These are phyloP conservation scores for Thryonomys swinderianus DNA, from an alignment of 2,113 vertebrate genomes.

Conservation along the genomic window DNA sequence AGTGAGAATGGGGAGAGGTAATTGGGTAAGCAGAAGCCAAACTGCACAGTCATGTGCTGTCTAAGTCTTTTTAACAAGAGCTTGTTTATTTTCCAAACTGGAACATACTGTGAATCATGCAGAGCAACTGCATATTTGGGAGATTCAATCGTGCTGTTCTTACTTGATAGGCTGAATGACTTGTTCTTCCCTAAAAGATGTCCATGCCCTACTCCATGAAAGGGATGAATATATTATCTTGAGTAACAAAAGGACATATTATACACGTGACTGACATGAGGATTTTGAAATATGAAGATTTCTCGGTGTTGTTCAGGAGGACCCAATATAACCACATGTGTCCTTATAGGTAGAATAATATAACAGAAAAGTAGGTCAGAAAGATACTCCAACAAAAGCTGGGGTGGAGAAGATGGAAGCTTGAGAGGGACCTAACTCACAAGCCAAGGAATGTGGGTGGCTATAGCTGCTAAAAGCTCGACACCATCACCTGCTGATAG, in stretches of 20 bases:
- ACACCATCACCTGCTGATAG: neutral
- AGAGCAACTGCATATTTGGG: neutral
- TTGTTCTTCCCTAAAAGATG: neutral
- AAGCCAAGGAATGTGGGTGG: neutral
- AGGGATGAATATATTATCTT: neutral
- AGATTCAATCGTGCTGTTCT: neutral
- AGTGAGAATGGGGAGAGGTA: neutral
- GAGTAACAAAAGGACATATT: neutral
- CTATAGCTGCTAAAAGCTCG: neutral
- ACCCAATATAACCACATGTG: neutral
- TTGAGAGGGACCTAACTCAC: neutral
- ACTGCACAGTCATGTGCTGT: neutral
- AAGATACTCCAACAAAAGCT: neutral
- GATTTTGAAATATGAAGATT: neutral
- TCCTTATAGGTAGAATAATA: neutral
- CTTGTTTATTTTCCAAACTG: neutral
- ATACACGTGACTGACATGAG: neutral
- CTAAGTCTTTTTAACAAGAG: neutral
- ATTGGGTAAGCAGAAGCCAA: neutral
- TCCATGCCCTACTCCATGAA: neutral
- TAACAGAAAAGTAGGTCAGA: neutral
- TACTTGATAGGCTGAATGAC: neutral
- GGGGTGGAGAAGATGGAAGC: neutral
- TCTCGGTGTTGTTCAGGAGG: neutral
- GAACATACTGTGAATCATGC: neutral